These are phyloP conservation scores for Cybosia mesomella DNA, from an alignment of 2,888 invertebrate genomes.

Conservation along the genomic window DNA sequence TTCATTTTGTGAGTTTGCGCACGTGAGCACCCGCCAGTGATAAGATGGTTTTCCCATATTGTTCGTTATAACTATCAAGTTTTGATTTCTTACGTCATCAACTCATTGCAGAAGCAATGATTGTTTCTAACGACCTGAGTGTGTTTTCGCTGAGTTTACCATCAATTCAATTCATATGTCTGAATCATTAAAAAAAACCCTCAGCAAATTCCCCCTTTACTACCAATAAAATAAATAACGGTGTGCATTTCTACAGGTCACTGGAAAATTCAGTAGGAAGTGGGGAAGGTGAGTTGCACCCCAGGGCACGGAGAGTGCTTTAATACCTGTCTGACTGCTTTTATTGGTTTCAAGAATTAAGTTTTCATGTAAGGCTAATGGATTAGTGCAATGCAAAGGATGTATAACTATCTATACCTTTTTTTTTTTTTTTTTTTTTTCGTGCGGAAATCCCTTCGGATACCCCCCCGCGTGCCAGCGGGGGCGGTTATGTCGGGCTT, in stretches of 20 bases:
- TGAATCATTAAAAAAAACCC: neutral
- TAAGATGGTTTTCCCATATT: too few species aligned
- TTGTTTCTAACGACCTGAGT: neutral
- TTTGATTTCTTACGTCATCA: too few species aligned
- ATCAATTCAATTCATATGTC: neutral
- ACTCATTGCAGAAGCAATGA: too few species aligned
- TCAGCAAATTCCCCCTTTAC: constrained; percentile 16
- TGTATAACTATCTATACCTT: constrained; percentile 33
- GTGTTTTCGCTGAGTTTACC: neutral
- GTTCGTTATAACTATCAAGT: too few species aligned
- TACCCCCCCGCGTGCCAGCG: too few species aligned
- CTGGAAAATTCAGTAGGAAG: constrained; percentile 45
- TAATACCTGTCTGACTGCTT: constrained; percentile 70
- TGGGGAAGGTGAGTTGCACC: constrained; percentile 57
- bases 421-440: too few species aligned
- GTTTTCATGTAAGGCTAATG: constrained; percentile 82
- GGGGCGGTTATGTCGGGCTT: too few species aligned
- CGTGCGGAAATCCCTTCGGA: too few species aligned
- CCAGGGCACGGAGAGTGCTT: constrained; percentile 58
- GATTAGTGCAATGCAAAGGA: constrained; percentile 73
- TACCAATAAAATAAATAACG: constrained; percentile 40
- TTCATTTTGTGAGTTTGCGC: too few species aligned
- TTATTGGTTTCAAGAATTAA: constrained; percentile 78
- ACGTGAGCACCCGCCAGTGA: too few species aligned
- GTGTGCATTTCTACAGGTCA: constrained; percentile 39